A percentile compares a stretch with the other conserved stretches of the same genome.
These are phyloP conservation scores for Amphiprion ocellaris DNA, from an alignment of 2,113 vertebrate species.

Conservation along the genomic window DNA sequence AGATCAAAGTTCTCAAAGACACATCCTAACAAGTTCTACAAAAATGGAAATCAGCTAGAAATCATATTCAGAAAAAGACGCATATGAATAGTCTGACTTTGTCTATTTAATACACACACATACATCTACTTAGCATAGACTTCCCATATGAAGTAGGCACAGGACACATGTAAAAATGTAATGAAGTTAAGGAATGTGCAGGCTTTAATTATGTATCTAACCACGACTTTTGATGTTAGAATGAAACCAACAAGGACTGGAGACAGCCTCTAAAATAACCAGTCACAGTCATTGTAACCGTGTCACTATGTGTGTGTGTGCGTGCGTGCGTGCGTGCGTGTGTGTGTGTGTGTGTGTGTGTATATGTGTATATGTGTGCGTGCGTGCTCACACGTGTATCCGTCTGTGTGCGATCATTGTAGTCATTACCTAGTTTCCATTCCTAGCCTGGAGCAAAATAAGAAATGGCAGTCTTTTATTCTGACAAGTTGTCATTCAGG, in stretches of 20 bases:
- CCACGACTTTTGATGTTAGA: conserved; percentile 8
- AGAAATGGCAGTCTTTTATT: conserved; percentile 76
- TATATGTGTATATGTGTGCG: conserved; percentile 1
- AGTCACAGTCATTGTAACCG: conserved; percentile 12
- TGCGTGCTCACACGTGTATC: conserved; percentile 1
- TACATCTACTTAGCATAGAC: not conserved
- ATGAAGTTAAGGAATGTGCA: not conserved
- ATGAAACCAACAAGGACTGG: conserved; percentile 20
- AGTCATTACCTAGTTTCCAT: conserved; percentile 77
- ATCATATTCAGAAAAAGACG: conserved; percentile 16
- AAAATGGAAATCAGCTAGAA: conserved; percentile 44
- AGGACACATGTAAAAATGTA: not conserved
- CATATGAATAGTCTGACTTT: not conserved
- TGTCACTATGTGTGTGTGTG: conserved; percentile 35
- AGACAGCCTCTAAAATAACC: conserved; percentile 35
- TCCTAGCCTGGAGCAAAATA: conserved; percentile 72
- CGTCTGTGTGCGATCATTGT: conserved; percentile 52
- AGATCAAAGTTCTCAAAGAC: conserved; percentile 39
- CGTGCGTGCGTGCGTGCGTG: conserved; percentile 8
- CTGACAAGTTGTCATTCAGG: conserved; percentile 84
- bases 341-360: conserved; percentile 12
- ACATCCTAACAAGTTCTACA: conserved; percentile 40
- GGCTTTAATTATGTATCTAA: conserved; percentile 16
- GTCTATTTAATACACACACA: not conserved
- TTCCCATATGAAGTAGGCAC: not conserved